Evolutionary conservation across 2,797 vertebrate genomes (phyloP), one percentile per base, ranked within the genome.

Genomic region (Halcyon smyrnensis): DNA sequence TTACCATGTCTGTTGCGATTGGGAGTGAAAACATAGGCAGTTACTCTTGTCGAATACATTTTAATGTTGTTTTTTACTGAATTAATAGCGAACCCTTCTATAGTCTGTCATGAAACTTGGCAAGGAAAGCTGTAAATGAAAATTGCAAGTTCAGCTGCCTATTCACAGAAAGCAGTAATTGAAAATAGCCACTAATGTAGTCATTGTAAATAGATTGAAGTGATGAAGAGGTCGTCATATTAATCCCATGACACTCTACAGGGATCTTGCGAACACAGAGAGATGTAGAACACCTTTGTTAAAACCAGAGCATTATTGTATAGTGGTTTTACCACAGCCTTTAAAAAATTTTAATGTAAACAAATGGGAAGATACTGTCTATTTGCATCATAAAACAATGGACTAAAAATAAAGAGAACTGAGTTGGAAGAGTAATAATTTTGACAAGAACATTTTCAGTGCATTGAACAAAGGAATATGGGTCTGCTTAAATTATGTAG

Each of bases 371-470:
- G 65, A 86, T 84, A 20, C 12, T 56, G 37, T 84, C 6, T 60
- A 17, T 70, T 87, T 82, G n/a, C 64, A 60, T 85, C 23, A 30
- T 80, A 50, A 94, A 92, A 34, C 68, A 80, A 6, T 36, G 21
- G 63, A 63, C 68, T 92, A 62, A 79, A 94, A 92, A 77, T 77
- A 80, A 80, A 84, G 81, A 89, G 15, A 93, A 57, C 14, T 36
- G 64, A 81, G 16, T 77, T 94, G 68, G 32, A 68, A 92, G 84
- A 89, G 17, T 46, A 92, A 37, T 63, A 34, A 21, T 73, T 93
- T 92, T 92, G 84, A 84, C 67, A 91, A 69, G 79, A 89, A 89
- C 80, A 80, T 93, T 87, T 74, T 75, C 57, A 50, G 45, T 62
- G 32, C 79, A 39, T 81, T 78, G 46, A 91, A 51, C 48, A 85